Percentiles rank a stretch among this genome's conserved stretches.
These are phyloP conservation scores for Chymomyza amoena DNA, from an alignment of 2,888 invertebrate genomes.

Conservation along the genomic window DNA sequence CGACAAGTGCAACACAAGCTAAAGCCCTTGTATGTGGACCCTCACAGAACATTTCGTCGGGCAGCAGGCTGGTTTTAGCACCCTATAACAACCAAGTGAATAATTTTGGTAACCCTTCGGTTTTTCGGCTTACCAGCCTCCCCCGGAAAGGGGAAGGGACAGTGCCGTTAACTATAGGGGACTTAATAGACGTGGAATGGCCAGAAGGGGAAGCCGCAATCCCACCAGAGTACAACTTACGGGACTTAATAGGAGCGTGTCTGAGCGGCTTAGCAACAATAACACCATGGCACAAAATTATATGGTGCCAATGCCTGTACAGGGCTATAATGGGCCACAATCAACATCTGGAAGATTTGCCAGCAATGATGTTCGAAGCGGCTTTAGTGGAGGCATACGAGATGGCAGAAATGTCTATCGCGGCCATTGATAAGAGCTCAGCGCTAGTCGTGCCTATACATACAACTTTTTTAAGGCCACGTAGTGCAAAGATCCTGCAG, in stretches of 20 bases:
- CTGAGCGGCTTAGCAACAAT: neutral
- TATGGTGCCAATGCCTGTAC: neutral
- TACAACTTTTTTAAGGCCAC: neutral
- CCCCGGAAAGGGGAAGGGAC: conserved; percentile 42
- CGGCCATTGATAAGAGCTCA: neutral
- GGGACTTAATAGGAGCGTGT: neutral
- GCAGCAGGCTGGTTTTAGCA: too few species aligned
- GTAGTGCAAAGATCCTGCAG: neutral
- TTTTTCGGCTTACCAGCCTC: conserved; percentile 54
- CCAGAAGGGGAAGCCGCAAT: neutral
- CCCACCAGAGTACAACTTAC: neutral
- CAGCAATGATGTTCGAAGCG: neutral
- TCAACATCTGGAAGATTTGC: neutral
- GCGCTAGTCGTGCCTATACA: neutral
- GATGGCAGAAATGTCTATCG: neutral
- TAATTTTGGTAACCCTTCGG: conserved; percentile 38
- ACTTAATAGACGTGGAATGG: neutral
- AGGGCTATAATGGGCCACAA: neutral
- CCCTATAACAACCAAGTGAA: neutral
- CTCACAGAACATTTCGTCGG: too few species aligned
- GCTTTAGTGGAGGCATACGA: neutral
- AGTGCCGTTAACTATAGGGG: neutral
- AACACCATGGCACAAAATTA: too few species aligned
- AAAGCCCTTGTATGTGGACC: too few species aligned
- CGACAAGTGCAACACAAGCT: too few species aligned